Evolutionary conservation across 2,888 invertebrate genomes (phyloP).

Genomic region (Dione juno): DNA sequence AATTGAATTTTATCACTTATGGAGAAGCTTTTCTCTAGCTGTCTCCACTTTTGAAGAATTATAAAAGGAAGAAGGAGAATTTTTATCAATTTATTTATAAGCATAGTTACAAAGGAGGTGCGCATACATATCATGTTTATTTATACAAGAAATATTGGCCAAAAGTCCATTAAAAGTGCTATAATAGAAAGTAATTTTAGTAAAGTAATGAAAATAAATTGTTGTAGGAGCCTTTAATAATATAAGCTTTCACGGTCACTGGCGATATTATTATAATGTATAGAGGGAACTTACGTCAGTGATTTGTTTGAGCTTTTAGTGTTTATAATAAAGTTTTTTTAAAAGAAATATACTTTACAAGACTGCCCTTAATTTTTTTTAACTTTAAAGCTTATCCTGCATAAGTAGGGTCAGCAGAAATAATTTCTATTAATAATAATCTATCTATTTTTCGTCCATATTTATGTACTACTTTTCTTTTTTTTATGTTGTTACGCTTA

Average conservation of each 20-base stretch:
- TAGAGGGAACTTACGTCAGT: background rate
- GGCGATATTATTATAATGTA: constrained; percentile 1
- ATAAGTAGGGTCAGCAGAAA: no score
- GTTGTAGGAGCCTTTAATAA: background rate
- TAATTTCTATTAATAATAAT: no score
- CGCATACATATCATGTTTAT: background rate
- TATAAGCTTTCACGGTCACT: constrained; percentile 19
- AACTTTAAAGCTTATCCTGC: no score
- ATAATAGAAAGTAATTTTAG: constrained; percentile 25
- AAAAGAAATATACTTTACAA: background rate
- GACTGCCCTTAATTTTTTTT: no score
- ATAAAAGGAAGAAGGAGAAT: background rate
- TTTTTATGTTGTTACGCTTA: no score
- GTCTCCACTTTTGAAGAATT: no score
- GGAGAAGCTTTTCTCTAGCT: no score
- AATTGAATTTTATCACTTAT: no score
- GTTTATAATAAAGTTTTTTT: background rate
- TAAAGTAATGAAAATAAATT: constrained; percentile 20
- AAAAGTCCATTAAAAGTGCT: constrained; percentile 19
- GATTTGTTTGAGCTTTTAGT: background rate
- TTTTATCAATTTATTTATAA: background rate
- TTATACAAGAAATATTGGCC: constrained; percentile 8
- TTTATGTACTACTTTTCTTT: no score
- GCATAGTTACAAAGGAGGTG: background rate
- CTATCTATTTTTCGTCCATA: no score